Base-by-base conservation (phyloP, 53 echinoderm and acorn worm species). In the Mesocentrotus franciscanus region DNA sequence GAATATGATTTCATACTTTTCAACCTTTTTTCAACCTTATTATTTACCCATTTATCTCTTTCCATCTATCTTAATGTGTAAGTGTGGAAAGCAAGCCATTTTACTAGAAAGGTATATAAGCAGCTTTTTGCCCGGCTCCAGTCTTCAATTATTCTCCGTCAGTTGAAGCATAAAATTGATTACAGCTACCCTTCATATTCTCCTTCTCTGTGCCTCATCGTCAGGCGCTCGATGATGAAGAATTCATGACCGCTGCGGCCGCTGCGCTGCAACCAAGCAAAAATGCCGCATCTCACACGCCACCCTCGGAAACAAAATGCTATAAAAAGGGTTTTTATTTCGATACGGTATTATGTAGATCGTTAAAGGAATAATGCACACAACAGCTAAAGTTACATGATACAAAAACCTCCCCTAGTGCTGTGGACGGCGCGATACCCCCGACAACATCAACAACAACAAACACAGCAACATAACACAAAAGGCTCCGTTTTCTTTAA, bases 131-230 rank as follows among this genome's bases (percentile, higher is more conserved):
- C 58, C 87, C 27, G 9, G 20, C n/a, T 87, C 87, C 58, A 58
- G 87, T 58, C 87, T 87, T 87, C 87, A 87, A 87, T 87, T 87
- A 87, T n/a, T 57, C 87, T n/a, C 29, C 11, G 58, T 87, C 58
- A 87, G 87, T 87, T 10, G 87, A 87, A 58, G 87, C 87, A 87
- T 87, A 87, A 87, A 87, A 87, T 87, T 87, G 87, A 87, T 87
- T 87, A 87, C 87, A 56, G 56, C 58, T 57, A 56, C 29, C 58
- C 58, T 1, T 87, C 57, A 87, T n/a, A 26, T 29, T 55, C 27
- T 42, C 36, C 39, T 81, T 56, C 26, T 24, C 87, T 87, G 87
- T 87, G 87, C 87, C 87, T 58, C 87, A 27, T 29, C 13, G 27
- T 58, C 29, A 59, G 87, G 58, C 87, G 87, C n/a, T 87, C 0